These are phyloP conservation scores for Camponotus vicinus DNA, from an alignment of 1,140 invertebrate species.

Conservation along the genomic window DNA sequence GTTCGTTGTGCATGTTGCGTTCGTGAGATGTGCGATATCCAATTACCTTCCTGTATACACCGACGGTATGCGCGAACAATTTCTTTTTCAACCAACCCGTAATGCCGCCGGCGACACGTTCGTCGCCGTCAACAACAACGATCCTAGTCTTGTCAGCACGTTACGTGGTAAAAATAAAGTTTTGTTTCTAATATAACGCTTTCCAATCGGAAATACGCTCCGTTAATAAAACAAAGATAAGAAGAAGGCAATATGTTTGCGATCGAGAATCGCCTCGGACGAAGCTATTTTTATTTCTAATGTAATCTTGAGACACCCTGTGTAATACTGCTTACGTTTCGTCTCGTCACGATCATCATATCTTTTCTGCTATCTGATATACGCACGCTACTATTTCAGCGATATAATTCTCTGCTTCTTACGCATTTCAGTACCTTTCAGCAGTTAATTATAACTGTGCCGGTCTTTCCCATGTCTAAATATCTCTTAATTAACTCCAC, in stretches of 20 bases:
- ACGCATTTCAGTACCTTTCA: slow-evolving; percentile 21
- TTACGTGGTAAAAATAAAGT: slow-evolving; percentile 38
- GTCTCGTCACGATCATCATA: slow-evolving; percentile 32
- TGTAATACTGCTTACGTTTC: slow-evolving; percentile 41
- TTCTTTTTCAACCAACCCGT: slow-evolving; percentile 34
- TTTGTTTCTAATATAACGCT: slow-evolving; percentile 8
- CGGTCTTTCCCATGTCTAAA: background rate
- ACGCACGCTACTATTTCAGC: slow-evolving; percentile 21
- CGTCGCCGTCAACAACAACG: slow-evolving; percentile 47
- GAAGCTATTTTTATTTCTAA: slow-evolving; percentile 32
- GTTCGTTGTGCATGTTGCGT: slow-evolving; percentile 70
- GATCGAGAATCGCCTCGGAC: background rate
- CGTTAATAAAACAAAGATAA: background rate
- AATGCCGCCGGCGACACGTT: slow-evolving; percentile 48
- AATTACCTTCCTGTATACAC: slow-evolving; percentile 69
- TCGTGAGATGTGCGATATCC: slow-evolving; percentile 70
- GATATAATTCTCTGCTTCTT: slow-evolving; percentile 11
- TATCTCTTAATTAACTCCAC: background rate
- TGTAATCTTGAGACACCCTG: slow-evolving; percentile 1
- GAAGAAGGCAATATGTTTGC: background rate
- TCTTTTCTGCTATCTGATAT: slow-evolving; percentile 34
- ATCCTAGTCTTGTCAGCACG: slow-evolving; percentile 40
- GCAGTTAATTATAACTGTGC: background rate
- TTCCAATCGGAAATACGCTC: background rate
- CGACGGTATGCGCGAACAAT: slow-evolving; percentile 51